A percentile compares a stretch with the other conserved stretches of the same genome.
Conservation (phyloP, 2,888 invertebrate genomes). For the Pycnomerus fuliginosus region DNA sequence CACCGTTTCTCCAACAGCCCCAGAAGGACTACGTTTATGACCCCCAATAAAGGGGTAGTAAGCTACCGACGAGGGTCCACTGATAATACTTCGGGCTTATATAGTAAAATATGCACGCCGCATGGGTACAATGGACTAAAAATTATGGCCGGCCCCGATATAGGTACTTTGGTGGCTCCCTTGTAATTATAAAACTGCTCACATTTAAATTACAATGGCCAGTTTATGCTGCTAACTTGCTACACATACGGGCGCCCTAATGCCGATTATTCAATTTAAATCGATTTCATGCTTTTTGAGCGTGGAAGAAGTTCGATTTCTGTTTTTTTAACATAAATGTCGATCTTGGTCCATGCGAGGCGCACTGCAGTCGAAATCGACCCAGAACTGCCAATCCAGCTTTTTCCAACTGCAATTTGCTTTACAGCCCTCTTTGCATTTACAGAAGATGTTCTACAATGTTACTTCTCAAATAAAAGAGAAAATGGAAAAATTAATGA, state of each 20-base stretch:
- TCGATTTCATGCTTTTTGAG: too few relatives aligned
- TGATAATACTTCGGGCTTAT: constrained; percentile 36
- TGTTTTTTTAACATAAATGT: too few relatives aligned
- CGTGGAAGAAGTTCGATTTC: too few relatives aligned
- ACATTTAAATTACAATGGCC: constrained; percentile 13
- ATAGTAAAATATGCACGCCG: constrained; percentile 38
- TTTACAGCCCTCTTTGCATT: too few relatives aligned
- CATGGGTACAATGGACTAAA: constrained; percentile 37
- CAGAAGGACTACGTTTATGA: constrained; percentile 35
- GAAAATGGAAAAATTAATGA: too few relatives aligned
- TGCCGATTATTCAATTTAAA: too few relatives aligned
- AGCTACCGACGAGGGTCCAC: constrained; percentile 33
- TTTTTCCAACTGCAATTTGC: too few relatives aligned
- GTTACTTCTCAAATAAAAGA: too few relatives aligned
- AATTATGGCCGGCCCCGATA: constrained; percentile 32
- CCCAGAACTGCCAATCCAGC: too few relatives aligned
- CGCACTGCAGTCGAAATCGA: too few relatives aligned
- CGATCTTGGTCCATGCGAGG: too few relatives aligned
- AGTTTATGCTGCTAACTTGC: not conserved
- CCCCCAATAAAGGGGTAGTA: constrained; percentile 37
- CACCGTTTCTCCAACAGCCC: constrained; percentile 25
- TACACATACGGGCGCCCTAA: not conserved
- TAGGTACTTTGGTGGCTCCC: constrained; percentile 15
- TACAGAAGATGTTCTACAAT: too few relatives aligned
- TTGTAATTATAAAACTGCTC: constrained; percentile 24